Evolutionary conservation across 2,113 vertebrate genomes (phyloP).

Genomic region (Platichthys stellatus): DNA sequence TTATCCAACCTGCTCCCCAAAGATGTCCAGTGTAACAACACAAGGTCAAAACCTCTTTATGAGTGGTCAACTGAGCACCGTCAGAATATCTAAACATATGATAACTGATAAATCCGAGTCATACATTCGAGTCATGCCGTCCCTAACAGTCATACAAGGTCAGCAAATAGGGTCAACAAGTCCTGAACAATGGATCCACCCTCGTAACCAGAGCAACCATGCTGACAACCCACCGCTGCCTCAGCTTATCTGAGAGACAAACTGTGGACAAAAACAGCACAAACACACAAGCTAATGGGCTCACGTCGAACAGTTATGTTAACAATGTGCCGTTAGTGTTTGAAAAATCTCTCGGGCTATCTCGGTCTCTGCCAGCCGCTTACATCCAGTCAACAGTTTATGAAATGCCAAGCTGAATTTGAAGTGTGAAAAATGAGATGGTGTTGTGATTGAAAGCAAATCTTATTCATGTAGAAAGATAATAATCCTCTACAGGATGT

Average conservation of each 20-base stretch:
- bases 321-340: not conserved
- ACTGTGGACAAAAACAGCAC: not conserved
- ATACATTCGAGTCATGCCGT: constrained; percentile 12
- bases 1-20: not conserved
- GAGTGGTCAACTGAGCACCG: not conserved
- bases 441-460: not conserved
- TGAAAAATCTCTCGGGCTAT: not conserved
- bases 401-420: not conserved
- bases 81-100: not conserved
- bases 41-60: not conserved
- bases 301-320: not conserved
- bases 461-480: not conserved
- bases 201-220: not conserved
- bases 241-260: constrained; percentile 19
- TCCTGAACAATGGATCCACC: constrained; percentile 12
- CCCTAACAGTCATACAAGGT: constrained; percentile 12
- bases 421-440: constrained; percentile 17
- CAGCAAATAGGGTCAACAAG: constrained; percentile 9
- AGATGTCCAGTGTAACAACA: not conserved
- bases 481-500: not conserved
- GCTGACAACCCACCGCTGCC: not conserved
- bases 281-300: not conserved
- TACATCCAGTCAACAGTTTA: not conserved
- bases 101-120: not conserved
- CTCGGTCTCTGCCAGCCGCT: not conserved